Conservation (phyloP, 1,140 invertebrate species). For the Linepithema humile region DNA sequence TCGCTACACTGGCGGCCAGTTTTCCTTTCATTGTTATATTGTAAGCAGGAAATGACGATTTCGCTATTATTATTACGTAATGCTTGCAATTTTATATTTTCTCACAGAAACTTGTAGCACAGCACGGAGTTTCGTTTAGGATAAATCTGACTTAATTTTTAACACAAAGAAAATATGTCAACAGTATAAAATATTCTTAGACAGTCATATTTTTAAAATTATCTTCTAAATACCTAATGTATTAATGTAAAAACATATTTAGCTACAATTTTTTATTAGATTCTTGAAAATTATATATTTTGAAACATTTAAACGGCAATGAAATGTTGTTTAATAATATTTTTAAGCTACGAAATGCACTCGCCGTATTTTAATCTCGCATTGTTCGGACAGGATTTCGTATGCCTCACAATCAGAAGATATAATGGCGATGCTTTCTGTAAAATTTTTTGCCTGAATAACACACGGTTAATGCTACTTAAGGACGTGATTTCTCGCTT, state of each 20-base stretch:
- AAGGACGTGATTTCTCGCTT: constrained; percentile 36
- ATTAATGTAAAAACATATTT: not conserved
- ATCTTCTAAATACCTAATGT: not conserved
- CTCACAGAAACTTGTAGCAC: not conserved
- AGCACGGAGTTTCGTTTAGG: not conserved
- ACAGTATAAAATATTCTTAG: not conserved
- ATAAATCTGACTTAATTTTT: not conserved
- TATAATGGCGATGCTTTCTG: not conserved
- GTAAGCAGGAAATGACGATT: constrained; percentile 11
- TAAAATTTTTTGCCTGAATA: not conserved
- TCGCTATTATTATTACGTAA: constrained; percentile 16
- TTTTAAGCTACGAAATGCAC: not conserved
- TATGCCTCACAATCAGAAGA: no score
- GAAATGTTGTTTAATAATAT: not conserved
- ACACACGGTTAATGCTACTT: not conserved
- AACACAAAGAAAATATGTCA: not conserved
- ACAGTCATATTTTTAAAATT: not conserved
- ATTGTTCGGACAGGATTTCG: no score
- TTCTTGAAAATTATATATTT: not conserved
- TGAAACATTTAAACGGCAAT: not conserved
- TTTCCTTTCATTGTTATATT: constrained; percentile 21
- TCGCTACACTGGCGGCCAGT: constrained; percentile 6
- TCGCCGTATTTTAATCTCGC: no score
- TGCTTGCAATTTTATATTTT: not conserved
- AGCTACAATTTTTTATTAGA: not conserved